Percentiles rank a stretch among this genome's conserved stretches.
These are phyloP conservation scores for Olivierus martensii DNA, from an alignment of 1,140 invertebrate genomes.

Conservation along the genomic window DNA sequence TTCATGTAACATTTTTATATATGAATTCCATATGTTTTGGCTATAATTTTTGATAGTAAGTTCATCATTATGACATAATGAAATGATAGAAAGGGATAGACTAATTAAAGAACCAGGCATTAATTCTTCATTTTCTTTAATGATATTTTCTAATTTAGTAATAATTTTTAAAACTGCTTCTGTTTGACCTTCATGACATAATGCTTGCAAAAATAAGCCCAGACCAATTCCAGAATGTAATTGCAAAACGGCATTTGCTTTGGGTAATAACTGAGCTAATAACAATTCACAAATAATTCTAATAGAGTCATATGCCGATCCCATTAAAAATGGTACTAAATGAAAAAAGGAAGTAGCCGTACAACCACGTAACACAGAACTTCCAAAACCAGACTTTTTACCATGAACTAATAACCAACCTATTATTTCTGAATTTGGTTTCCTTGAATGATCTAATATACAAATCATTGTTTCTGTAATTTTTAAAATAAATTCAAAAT, in stretches of 20 bases:
- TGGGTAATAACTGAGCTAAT: slow-evolving; percentile 2
- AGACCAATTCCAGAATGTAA: slow-evolving; percentile 8
- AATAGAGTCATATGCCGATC: background rate
- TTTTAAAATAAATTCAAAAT: no score
- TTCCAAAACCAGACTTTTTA: no score
- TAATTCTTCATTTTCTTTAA: no score
- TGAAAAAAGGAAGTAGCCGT: slow-evolving; percentile 2
- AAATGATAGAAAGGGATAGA: slow-evolving; percentile 1
- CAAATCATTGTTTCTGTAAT: no score
- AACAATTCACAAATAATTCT: background rate
- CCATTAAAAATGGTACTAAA: background rate
- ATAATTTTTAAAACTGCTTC: background rate
- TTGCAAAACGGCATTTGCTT: slow-evolving; percentile 4
- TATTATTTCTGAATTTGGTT: no score
- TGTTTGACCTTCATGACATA: slow-evolving; percentile 4
- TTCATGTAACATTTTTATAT: slow-evolving; percentile 3
- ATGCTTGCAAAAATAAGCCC: slow-evolving; percentile 2
- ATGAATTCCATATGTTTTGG: slow-evolving; percentile 5
- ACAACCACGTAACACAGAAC: slow-evolving; percentile 7
- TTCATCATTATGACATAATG: background rate
- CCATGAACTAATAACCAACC: no score
- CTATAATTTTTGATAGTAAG: slow-evolving; percentile 4
- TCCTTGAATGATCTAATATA: no score
- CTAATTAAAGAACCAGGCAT: slow-evolving; percentile 2
- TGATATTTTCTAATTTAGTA: no score